Conservation (phyloP, 2,797 vertebrate species). For the Ceryle rudis region DNA sequence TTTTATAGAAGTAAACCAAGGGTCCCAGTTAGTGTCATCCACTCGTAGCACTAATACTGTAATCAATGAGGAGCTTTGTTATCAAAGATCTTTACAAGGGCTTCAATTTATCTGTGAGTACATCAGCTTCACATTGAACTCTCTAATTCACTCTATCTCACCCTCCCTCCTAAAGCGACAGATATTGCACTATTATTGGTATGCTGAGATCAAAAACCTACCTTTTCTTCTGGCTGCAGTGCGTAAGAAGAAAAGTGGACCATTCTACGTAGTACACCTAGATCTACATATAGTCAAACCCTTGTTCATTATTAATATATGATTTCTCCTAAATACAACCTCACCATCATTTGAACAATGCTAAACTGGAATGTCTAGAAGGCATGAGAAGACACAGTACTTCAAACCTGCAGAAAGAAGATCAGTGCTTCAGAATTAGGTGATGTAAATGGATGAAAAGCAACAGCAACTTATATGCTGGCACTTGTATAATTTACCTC, state of each 20-base stretch:
- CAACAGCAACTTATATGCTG: neutral
- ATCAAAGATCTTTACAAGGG: conserved; percentile 2
- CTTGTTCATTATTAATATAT: neutral
- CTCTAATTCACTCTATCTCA: neutral
- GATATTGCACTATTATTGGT: neutral
- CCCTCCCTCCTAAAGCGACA: neutral
- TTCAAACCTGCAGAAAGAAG: neutral
- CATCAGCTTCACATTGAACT: neutral
- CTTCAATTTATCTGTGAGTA: conserved; percentile 7
- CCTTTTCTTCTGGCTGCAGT: neutral
- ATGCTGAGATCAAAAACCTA: neutral
- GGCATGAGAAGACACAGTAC: neutral
- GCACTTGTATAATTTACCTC: neutral
- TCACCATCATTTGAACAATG: neutral
- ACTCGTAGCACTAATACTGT: neutral
- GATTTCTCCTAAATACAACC: neutral
- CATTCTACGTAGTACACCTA: neutral
- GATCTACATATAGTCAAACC: neutral
- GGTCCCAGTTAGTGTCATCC: neutral
- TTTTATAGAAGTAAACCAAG: neutral
- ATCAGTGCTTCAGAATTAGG: neutral
- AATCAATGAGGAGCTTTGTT: neutral
- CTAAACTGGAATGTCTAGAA: neutral
- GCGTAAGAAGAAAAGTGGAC: neutral
- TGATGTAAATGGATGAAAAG: neutral